Base-by-base conservation (phyloP, 2,888 invertebrate genomes). In the Junonia oenone region DNA sequence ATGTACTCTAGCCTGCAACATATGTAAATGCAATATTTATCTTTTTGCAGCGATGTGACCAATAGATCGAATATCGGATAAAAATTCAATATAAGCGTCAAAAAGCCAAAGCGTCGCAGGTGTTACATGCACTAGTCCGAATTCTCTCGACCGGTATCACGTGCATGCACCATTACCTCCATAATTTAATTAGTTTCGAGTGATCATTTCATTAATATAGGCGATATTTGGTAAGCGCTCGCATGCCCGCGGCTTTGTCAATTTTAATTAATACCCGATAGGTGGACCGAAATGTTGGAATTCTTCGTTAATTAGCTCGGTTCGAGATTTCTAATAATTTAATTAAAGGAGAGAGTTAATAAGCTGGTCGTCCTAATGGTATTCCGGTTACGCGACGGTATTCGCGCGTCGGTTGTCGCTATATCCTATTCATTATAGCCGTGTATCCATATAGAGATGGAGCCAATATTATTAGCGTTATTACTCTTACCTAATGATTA, bases 161-260 rank as follows among this genome's bases (percentile, higher is more conserved):
- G 72, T 68, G 80, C 86, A 88, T 78, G 88, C 89, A 87, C 84
- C 86, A 89, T 89, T 88, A 89, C 83, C 79, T 83, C 73, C 77
- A 78, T 87, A 87, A 89, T 89, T 90, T 87, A 89, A 90, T 90
- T 90, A 89, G 88, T 87, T 86, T 87, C 74, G 82, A 89, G 89
- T 88, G 89, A 89, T 88, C 84, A 86, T 86, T 86, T 80, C 84
- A 84, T 87, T 87, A 87, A 85, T 87, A 88, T 82, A 84, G 81
- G 79, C 78, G 83, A 88, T 89, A 88, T 89, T 88, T 86, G 86
- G 83, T 79, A 75, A 77, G 76, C 78, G 75, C 79, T 78, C 78
- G 76, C 72, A 69, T 73, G 78, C 78, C 72, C 73, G 79, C 74
- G 83, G 87, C 88, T 87, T 86, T 89, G 88, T 88, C 89, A 86